Conservation (phyloP, 2,888 invertebrate genomes). For the Notocelia uddmanniana region DNA sequence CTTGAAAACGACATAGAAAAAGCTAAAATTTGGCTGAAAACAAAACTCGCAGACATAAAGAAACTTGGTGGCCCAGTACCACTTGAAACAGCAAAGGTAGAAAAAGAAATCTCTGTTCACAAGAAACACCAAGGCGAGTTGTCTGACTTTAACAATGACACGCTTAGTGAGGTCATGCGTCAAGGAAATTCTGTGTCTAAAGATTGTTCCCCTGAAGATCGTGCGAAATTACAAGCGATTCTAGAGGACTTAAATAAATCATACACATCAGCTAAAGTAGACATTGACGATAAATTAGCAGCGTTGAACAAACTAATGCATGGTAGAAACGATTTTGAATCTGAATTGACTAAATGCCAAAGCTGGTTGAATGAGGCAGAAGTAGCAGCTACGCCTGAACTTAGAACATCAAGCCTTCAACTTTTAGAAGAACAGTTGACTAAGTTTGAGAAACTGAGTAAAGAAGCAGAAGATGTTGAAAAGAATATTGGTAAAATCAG, state of each 20-base stretch:
- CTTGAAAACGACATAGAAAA: constrained; percentile 92
- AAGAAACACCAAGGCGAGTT: constrained; percentile 92
- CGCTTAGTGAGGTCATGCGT: constrained; percentile 90
- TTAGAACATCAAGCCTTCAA: constrained; percentile 92
- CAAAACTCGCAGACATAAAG: constrained; percentile 90
- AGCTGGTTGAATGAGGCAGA: constrained; percentile 97
- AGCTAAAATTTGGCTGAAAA: constrained; percentile 92
- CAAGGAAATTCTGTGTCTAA: constrained; percentile 91
- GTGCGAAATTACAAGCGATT: constrained; percentile 87
- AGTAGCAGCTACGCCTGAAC: constrained; percentile 92
- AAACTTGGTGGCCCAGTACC: constrained; percentile 92
- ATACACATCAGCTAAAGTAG: constrained; percentile 90
- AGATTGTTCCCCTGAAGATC: constrained; percentile 92
- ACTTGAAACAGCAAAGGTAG: constrained; percentile 92
- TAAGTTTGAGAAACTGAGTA: constrained; percentile 93
- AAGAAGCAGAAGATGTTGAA: constrained; percentile 90
- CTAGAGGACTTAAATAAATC: constrained; percentile 90
- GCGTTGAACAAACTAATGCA: constrained; percentile 90
- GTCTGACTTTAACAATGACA: constrained; percentile 91
- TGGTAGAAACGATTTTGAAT: constrained; percentile 93
- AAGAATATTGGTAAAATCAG: constrained; percentile 90
- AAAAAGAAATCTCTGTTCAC: constrained; percentile 91
- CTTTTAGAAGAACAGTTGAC: constrained; percentile 94
- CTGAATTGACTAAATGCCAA: constrained; percentile 91
- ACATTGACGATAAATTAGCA: constrained; percentile 90